Percentiles rank a stretch among this genome's conserved stretches.
Conservation (phyloP, 1,140 invertebrate species). For the Lithobius niger region DNA sequence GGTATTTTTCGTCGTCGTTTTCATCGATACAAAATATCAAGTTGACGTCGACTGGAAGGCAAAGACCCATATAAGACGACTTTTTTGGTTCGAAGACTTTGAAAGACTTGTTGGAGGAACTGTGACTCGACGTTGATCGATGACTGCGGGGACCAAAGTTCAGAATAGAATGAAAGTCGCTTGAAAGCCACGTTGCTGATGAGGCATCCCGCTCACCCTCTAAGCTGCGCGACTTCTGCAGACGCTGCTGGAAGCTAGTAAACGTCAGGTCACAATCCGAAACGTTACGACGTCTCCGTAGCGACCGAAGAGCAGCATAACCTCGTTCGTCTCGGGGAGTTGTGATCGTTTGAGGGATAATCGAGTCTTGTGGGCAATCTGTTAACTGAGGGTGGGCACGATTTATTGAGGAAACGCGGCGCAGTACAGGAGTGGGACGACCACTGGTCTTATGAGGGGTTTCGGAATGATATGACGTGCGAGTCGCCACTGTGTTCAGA, state of each 20-base stretch:
- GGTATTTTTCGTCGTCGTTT: no score
- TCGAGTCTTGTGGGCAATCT: slow-evolving; percentile 12
- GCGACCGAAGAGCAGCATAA: slow-evolving; percentile 58
- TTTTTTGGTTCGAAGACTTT: not conserved
- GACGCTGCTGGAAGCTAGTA: not conserved
- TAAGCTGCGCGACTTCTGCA: slow-evolving; percentile 15
- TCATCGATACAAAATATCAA: slow-evolving; percentile 33
- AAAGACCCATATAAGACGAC: slow-evolving; percentile 9
- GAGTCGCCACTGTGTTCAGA: slow-evolving; percentile 15
- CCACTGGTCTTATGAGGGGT: slow-evolving; percentile 25
- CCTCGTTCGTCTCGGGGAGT: slow-evolving; percentile 44
- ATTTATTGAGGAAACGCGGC: not conserved
- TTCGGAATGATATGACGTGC: slow-evolving; percentile 25
- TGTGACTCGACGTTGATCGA: not conserved
- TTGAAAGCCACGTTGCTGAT: not conserved
- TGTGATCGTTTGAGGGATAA: slow-evolving; percentile 17
- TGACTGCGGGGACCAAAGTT: not conserved
- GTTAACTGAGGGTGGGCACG: slow-evolving; percentile 6
- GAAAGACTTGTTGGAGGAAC: not conserved
- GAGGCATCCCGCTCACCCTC: not conserved
- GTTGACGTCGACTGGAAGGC: slow-evolving; percentile 30
- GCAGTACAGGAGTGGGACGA: slow-evolving; percentile 22
- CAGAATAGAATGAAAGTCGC: slow-evolving; percentile 3
- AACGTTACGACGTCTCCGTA: slow-evolving; percentile 45
- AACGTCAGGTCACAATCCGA: slow-evolving; percentile 11